Base-by-base conservation (phyloP, 1,140 invertebrate species). In the Drosophila pseudoananassae region DNA sequence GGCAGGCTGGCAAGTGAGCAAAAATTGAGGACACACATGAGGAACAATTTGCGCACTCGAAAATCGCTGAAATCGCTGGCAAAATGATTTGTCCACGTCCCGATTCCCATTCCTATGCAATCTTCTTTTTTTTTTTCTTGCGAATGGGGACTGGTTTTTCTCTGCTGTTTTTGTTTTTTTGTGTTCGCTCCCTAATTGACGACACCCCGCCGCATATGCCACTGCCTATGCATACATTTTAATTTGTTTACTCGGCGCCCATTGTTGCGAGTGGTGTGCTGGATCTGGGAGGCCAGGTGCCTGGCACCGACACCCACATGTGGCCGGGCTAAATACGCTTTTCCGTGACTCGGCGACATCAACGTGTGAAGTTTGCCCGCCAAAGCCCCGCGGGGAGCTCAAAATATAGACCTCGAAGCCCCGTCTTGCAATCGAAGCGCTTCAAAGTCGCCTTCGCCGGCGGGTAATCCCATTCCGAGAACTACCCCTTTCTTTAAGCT, bases 261-360 rank as follows among this genome's bases (percentile, higher is more conserved):
- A 73, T 85, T 76, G 80, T 83, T 79, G 72, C 59, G 58, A 40
- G 56, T 27, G 59, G 76, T 40, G 54, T 54, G 46, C n/a, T 59
- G 52, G 8, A 45, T 46, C n/a, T 12, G 8, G 38, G n/a, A 5
- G 25, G 36, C 14, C 25, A 46, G 66, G 66, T 79, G 76, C 46
- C 76, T 55, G 69, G 63, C 56, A 68, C 70, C 54, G 76, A 64
- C 61, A 46, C 68, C 61, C 40, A 45, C 36, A 56, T 27, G 29
- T 64, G 57, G 36, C 56, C 59, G 51, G 59, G 76, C 80, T 84
- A 84, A 84, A 84, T 84, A 84, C 81, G 68, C 59, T 81, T 84
- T 84, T 85, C 80, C 80, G 81, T 84, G 80, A 84, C 80, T 80
- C 63, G 82, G 55, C 77, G 80, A 84, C 82, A 84, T 84, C 80